A percentile compares a stretch with the other conserved stretches of the same genome.
Conservation (phyloP, 2,888 invertebrate species). For the Oconnorella tubifera region DNA sequence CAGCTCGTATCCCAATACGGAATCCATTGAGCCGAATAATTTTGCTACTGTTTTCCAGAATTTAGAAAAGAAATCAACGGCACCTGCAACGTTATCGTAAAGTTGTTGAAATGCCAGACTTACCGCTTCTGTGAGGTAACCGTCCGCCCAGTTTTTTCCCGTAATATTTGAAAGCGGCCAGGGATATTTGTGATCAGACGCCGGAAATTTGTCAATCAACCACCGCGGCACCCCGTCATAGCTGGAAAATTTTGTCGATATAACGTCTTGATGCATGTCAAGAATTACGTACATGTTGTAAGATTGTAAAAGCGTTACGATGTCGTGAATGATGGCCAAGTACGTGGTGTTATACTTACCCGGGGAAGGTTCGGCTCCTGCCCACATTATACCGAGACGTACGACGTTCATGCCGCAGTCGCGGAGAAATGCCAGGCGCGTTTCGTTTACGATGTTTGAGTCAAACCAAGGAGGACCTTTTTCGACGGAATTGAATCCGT, state of each 20-base stretch:
- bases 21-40: constrained; percentile 29
- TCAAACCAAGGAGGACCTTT: constrained; percentile 41
- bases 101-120: constrained; percentile 41
- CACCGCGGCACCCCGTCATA: constrained; percentile 44
- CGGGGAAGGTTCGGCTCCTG: constrained; percentile 37
- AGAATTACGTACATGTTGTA: constrained; percentile 40
- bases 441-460: constrained; percentile 37
- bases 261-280: constrained; percentile 44
- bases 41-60: constrained; percentile 40
- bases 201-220: constrained; percentile 39
- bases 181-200: constrained; percentile 37
- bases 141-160: constrained; percentile 30
- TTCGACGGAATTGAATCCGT: constrained; percentile 41
- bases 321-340: constrained; percentile 32
- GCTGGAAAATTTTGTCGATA: constrained; percentile 28
- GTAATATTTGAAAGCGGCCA: constrained; percentile 38
- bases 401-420: constrained; percentile 46
- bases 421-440: constrained; percentile 31
- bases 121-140: constrained; percentile 41
- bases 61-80: constrained; percentile 32
- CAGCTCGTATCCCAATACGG: constrained; percentile 43
- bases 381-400: constrained; percentile 45
- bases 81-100: constrained; percentile 37
- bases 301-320: constrained; percentile 44
- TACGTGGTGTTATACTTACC: constrained; percentile 39